Evolutionary conservation across 2,888 invertebrate species (phyloP).

Genomic region (Conomelus anceps): DNA sequence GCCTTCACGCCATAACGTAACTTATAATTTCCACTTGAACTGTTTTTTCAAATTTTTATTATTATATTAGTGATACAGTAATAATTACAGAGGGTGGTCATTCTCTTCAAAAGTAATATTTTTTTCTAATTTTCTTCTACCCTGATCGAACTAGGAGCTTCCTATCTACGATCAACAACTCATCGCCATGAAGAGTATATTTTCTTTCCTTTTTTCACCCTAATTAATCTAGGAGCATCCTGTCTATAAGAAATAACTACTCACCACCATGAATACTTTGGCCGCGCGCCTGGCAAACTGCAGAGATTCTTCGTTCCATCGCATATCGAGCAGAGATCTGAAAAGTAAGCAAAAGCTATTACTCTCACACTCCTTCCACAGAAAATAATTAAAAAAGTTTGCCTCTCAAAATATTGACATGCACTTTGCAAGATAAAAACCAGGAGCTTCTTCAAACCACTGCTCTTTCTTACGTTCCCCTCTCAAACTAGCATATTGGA

Average conservation of each 20-base stretch:
- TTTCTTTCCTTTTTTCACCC: no score
- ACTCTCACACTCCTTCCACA: not conserved
- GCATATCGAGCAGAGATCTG: slow-evolving; percentile 50
- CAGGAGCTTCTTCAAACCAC: not conserved
- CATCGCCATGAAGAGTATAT: no score
- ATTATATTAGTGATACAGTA: no score
- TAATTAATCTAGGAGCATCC: not conserved
- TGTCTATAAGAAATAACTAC: slow-evolving; percentile 38
- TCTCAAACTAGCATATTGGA: not conserved
- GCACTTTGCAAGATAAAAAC: not conserved
- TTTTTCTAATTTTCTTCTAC: no score
- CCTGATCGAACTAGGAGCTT: no score
- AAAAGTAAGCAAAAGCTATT: slow-evolving; percentile 36
- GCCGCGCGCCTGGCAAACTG: slow-evolving; percentile 55
- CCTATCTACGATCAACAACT: no score
- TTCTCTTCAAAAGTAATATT: no score
- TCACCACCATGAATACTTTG: slow-evolving; percentile 53
- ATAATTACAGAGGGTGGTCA: no score
- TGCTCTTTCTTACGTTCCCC: not conserved
- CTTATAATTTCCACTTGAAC: no score
- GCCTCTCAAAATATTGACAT: not conserved
- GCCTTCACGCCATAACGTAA: no score
- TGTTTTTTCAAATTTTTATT: no score
- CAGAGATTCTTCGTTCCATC: slow-evolving; percentile 54
- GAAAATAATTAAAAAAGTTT: not conserved